Evolutionary conservation across 2,797 vertebrate genomes (phyloP).

Genomic region (Syngnathus acus): DNA sequence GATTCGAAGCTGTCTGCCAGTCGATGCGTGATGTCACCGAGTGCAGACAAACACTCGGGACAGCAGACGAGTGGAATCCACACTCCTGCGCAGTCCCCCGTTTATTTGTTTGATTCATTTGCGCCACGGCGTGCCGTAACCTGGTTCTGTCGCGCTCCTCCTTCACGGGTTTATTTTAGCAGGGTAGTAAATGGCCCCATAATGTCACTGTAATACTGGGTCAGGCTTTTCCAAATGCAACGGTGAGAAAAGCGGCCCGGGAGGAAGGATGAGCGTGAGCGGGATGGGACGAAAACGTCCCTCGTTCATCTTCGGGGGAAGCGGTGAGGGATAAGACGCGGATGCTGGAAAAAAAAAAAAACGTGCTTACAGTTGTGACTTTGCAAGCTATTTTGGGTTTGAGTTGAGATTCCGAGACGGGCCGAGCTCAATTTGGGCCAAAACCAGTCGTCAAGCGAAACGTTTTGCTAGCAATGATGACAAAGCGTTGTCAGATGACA

Average conservation of each 20-base stretch:
- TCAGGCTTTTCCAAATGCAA: conserved; percentile 57
- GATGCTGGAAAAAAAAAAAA: conserved; percentile 16
- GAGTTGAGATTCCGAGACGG: background rate
- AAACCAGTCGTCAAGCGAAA: background rate
- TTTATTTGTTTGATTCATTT: conserved; percentile 71
- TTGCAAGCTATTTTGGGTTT: background rate
- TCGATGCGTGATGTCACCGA: background rate
- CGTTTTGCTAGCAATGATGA: no score
- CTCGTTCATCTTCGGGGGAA: conserved; percentile 65
- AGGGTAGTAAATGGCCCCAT: conserved; percentile 65
- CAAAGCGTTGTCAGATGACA: no score
- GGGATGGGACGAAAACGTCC: conserved; percentile 49
- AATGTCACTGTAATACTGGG: conserved; percentile 72
- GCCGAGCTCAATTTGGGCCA: background rate
- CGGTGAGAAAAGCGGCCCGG: conserved; percentile 39
- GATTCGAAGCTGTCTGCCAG: background rate
- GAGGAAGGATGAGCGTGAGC: conserved; percentile 31
- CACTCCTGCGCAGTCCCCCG: conserved; percentile 48
- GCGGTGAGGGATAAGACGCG: conserved; percentile 63
- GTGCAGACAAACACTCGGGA: conserved; percentile 7
- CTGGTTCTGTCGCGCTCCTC: conserved; percentile 65
- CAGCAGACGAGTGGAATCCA: conserved; percentile 24
- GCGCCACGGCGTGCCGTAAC: conserved; percentile 43
- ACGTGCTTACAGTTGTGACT: background rate
- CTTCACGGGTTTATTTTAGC: conserved; percentile 67